Conservation (phyloP, 2,113 vertebrate genomes). For the Arenaria interpres region DNA sequence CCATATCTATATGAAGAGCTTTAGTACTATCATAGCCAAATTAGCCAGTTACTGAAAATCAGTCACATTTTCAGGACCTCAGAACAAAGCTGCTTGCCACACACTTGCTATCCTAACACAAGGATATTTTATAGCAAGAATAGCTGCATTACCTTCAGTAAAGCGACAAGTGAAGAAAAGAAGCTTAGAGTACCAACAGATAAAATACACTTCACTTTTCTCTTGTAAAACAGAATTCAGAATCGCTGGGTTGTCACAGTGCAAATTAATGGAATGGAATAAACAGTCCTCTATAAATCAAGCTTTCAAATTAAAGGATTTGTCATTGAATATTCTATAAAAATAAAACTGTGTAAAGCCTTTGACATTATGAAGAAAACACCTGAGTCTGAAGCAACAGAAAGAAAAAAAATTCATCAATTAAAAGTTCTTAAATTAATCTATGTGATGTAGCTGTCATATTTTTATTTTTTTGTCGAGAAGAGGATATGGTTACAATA, state of each 20-base stretch:
- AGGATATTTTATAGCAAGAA: neutral
- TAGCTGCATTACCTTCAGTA: neutral
- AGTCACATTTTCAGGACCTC: neutral
- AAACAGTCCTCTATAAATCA: slow-evolving; percentile 35
- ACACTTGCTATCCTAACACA: neutral
- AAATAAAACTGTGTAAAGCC: slow-evolving; percentile 35
- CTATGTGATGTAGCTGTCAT: neutral
- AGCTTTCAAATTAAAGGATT: slow-evolving; percentile 67
- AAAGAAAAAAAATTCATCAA: slow-evolving; percentile 41
- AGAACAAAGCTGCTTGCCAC: neutral
- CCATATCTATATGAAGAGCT: neutral
- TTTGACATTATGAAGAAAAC: neutral
- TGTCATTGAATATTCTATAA: slow-evolving; percentile 33
- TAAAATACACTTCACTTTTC: slow-evolving; percentile 42
- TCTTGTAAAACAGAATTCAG: slow-evolving; percentile 37
- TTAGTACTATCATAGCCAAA: neutral
- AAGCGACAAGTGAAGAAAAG: slow-evolving; percentile 23
- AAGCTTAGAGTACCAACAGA: slow-evolving; percentile 54
- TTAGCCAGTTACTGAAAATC: neutral
- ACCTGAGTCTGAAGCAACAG: neutral
- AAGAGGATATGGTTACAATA: neutral
- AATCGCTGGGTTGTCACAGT: slow-evolving; percentile 25
- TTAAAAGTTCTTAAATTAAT: slow-evolving; percentile 56
- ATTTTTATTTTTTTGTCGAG: neutral
- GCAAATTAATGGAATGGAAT: slow-evolving; percentile 58